These are phyloP conservation scores for Panagrolaimus sp. DNA, from an alignment of 1,140 invertebrate species.

Conservation along the genomic window DNA sequence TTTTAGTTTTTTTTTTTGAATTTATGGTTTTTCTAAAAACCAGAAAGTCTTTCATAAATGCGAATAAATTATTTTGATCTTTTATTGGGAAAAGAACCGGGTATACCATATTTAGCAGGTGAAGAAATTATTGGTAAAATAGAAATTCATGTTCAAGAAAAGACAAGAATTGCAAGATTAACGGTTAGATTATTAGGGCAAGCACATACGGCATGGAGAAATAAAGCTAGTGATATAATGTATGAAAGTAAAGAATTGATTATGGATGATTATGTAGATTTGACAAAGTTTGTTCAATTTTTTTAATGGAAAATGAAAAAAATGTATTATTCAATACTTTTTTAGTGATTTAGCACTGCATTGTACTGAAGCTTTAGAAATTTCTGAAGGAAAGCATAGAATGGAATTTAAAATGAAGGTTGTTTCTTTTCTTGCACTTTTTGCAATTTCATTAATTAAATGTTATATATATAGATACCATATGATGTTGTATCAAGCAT, in stretches of 20 bases:
- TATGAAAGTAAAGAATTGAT: conserved; percentile 48
- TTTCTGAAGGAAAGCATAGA: conserved; percentile 41
- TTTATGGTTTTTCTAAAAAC: background rate
- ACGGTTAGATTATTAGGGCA: conserved; percentile 41
- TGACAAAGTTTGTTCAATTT: conserved; percentile 31
- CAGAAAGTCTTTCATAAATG: conserved; percentile 17
- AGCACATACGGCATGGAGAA: conserved; percentile 43
- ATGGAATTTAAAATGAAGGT: conserved; percentile 43
- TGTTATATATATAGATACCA: conserved; percentile 33
- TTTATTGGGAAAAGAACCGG: conserved; percentile 14
- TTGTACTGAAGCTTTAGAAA: conserved; percentile 43
- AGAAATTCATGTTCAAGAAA: conserved; percentile 31
- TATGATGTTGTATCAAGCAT: conserved; percentile 50
- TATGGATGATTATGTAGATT: conserved; percentile 49
- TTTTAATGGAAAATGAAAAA: background rate
- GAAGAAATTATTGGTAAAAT: conserved; percentile 21
- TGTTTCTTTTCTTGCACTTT: conserved; percentile 1
- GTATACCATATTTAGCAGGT: conserved; percentile 12
- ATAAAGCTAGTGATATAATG: conserved; percentile 33
- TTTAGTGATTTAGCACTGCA: conserved; percentile 42
- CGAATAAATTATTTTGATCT: conserved; percentile 16
- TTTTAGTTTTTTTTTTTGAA: background rate
- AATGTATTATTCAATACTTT: conserved; percentile 19
- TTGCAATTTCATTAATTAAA: conserved; percentile 11
- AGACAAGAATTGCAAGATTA: conserved; percentile 40